phyloP scores from a whole-genome alignment of 2,797 vertebrate species.

The Clarias fuscus region DNA sequence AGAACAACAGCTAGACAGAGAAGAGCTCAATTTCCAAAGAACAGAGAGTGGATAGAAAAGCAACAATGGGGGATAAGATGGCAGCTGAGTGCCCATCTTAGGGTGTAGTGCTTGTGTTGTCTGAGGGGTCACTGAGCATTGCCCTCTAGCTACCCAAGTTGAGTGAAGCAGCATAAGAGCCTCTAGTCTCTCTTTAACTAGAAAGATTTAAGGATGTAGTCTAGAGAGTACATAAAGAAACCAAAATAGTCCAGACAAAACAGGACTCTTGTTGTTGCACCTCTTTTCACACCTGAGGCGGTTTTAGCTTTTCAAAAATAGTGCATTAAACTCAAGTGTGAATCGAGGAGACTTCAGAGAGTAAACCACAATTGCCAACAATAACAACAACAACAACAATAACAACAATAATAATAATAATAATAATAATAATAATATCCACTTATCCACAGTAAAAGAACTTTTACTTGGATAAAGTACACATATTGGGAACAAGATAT shows the following conservation, averaged over 20 bases:
- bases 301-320: constrained; percentile 44
- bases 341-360: constrained; percentile 15
- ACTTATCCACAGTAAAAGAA: neutral
- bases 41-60: constrained; percentile 52
- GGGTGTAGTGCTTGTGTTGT: constrained; percentile 60
- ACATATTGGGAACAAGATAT: constrained; percentile 38
- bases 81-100: constrained; percentile 61
- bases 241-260: constrained; percentile 19
- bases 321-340: constrained; percentile 32
- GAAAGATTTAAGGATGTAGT: constrained; percentile 46
- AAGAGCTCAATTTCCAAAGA: constrained; percentile 51
- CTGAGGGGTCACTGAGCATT: constrained; percentile 61
- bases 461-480: neutral
- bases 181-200: constrained; percentile 41
- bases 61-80: constrained; percentile 54
- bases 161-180: constrained; percentile 56
- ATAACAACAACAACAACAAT: neutral
- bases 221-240: constrained; percentile 36
- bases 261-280: constrained; percentile 23
- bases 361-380: constrained; percentile 22
- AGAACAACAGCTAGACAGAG: constrained; percentile 35
- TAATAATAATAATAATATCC: neutral
- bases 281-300: constrained; percentile 51
- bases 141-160: constrained; percentile 62
- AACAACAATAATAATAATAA: neutral